phyloP scores from a whole-genome alignment of 2,888 invertebrate genomes.

The Ischnus inquisitorius region DNA sequence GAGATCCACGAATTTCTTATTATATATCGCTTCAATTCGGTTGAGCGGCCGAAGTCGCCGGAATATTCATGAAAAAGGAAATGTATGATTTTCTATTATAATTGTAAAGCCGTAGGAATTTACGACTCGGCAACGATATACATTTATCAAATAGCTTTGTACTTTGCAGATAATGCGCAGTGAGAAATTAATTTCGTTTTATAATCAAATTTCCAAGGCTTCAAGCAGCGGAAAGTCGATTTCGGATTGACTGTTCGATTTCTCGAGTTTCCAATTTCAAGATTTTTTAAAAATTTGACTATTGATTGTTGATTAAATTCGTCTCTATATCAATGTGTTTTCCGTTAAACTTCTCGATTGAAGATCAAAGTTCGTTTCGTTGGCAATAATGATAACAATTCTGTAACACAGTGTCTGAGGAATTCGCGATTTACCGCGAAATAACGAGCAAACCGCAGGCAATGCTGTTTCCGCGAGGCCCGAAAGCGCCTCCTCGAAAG shows the following conservation, averaged over 20 bases:
- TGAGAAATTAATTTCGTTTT: not conserved
- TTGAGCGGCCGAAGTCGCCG: not conserved
- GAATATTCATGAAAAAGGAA: not conserved
- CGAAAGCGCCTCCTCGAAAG: slow-evolving; percentile 35
- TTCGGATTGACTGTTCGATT: not conserved
- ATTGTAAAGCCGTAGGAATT: not conserved
- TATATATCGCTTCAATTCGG: not conserved
- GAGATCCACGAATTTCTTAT: not conserved
- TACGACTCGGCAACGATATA: not conserved
- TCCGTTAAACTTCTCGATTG: not conserved
- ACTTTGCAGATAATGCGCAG: not conserved
- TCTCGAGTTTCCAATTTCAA: not conserved
- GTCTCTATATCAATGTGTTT: not conserved
- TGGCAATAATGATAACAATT: not conserved
- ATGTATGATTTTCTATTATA: not conserved
- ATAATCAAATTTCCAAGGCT: no score
- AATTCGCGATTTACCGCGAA: not conserved
- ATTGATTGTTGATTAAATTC: no score
- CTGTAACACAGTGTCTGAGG: not conserved
- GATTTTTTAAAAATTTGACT: no score
- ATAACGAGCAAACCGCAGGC: not conserved
- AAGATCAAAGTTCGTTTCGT: not conserved
- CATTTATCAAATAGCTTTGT: not conserved
- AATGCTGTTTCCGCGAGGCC: not conserved
- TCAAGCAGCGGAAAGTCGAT: not conserved